Base-by-base conservation (phyloP, 2,797 vertebrate genomes). In the Phrynocephalus guinanensis region DNA sequence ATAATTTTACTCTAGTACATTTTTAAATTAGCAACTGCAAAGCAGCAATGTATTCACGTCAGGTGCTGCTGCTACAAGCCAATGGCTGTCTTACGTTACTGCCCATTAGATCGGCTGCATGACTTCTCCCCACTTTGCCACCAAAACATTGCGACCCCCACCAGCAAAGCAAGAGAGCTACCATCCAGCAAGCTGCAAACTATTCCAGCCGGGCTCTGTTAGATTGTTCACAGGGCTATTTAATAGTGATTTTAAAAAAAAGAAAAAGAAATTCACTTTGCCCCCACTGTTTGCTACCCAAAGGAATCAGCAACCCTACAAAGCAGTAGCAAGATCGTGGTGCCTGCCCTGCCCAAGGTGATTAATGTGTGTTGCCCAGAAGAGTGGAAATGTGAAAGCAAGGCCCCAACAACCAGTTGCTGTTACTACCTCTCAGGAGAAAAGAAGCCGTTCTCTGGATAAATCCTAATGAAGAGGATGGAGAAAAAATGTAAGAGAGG, bases 391-490 rank as follows among this genome's bases (percentile, higher is more conserved):
- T 91, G 92, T 92, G 3, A 92, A 94, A 97, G 95, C 97, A 91
- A 97, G 90, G 91, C 93, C 96, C 95, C 95, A 96, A 94, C 95
- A 95, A 94, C 87, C 52, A 95, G 93, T 76, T 1, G 84, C 94
- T 94, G 95, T 97, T 97, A 98, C 97, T 98, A 98, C 98, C 98
- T 98, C 96, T 97, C 96, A 98, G 98, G 97, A 98, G 97, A 97
- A 98, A 98, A 98, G 98, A 96, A 95, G 98, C 89, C 93, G 97
- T 97, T 98, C 97, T 96, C 96, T 98, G 97, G 97, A 97, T 95
- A 97, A 98, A 93, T 95, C 98, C 98, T 98, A 97, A 97, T 97
- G 96, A 95, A 96, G 96, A 84, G 63, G 93, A 96, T 1, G 95
- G 96, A 96, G 91, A 92, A 94, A 28, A 60, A 96, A 66, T 89